Evolutionary conservation across 2,797 vertebrate genomes (phyloP), one percentile per base, ranked within the genome.

Genomic region (Rhyacichthys aspro): DNA sequence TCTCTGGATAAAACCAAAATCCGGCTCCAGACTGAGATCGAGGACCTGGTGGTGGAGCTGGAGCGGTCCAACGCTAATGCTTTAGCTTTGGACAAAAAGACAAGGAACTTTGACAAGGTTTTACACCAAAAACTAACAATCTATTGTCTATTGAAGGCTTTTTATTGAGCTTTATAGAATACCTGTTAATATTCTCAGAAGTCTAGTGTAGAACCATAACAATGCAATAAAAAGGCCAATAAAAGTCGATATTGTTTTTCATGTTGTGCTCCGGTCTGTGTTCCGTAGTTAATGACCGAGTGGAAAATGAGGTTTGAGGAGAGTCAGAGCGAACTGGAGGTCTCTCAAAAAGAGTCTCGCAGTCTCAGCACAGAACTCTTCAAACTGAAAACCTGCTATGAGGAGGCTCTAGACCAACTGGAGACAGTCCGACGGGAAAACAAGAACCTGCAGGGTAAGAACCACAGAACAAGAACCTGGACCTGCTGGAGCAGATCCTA

Each of bases 1-100:
- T 97, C 96, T 0, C 89, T 98, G 85, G 96, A 98, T 49, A 98
- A 96, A 89, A 95, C 92, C 73, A 98, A 96, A 76, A 91, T 93
- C 43, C 88, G 92, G 1, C 90, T 98, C 71, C 94, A 96, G 88
- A 94, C 90, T 0, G 96, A 98, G 88, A 93, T 95, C 0, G 95
- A 97, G 67, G 95, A 97, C 19, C 86, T 96, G 56, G 85, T 90
- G 0, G 86, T 96, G 33, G 94, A 96, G 41, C 81, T 98, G 81
- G 94, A 96, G 48, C 91, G 95, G 0, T 91, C 94, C 41, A 96
- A 95, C 55, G 82, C 95, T 0, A 94, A 94, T 0, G 93, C 93
- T 0, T 87, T 94, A 0, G 93, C 91, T 1, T 78, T 98, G 78
- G 96, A 98, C 87, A 97, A 95, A 86, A 98, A 92, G 73, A 95